Conservation (phyloP, 2,888 invertebrate species). For the Mythimna albipuncta region DNA sequence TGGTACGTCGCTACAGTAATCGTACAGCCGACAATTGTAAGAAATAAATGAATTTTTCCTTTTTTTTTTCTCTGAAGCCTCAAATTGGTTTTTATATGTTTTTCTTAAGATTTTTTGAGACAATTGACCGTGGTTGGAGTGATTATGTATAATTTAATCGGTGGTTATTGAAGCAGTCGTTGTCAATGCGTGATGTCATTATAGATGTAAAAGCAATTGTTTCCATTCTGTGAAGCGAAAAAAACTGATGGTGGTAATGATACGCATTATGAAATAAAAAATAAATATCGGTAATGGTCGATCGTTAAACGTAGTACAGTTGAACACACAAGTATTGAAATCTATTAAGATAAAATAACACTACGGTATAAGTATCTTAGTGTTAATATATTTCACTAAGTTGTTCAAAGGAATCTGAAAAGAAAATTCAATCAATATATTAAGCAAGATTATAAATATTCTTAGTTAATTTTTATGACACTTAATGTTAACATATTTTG, state of each 20-base stretch:
- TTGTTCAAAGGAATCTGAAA: neutral
- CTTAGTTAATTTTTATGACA: neutral
- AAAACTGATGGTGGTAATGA: slow-evolving; percentile 44
- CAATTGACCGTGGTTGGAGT: slow-evolving; percentile 70
- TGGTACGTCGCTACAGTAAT: slow-evolving; percentile 75
- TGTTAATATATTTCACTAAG: no score
- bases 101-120: slow-evolving; percentile 76
- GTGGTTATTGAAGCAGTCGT: slow-evolving; percentile 68
- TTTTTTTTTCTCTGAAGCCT: slow-evolving; percentile 71
- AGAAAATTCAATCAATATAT: neutral
- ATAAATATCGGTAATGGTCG: slow-evolving; percentile 51
- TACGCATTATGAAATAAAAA: slow-evolving; percentile 42
- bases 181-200: slow-evolving; percentile 77
- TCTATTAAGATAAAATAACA: neutral
- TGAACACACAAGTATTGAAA: slow-evolving; percentile 20
- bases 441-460: neutral
- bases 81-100: slow-evolving; percentile 86
- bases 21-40: slow-evolving; percentile 82
- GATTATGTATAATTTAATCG: slow-evolving; percentile 80
- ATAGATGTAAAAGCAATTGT: slow-evolving; percentile 57
- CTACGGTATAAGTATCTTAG: no score
- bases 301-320: slow-evolving; percentile 35
- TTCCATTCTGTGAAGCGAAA: slow-evolving; percentile 44
- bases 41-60: slow-evolving; percentile 84
- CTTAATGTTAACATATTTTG: no score